Base-by-base conservation (phyloP, 2,113 vertebrate genomes). In the Megalops atlanticus region DNA sequence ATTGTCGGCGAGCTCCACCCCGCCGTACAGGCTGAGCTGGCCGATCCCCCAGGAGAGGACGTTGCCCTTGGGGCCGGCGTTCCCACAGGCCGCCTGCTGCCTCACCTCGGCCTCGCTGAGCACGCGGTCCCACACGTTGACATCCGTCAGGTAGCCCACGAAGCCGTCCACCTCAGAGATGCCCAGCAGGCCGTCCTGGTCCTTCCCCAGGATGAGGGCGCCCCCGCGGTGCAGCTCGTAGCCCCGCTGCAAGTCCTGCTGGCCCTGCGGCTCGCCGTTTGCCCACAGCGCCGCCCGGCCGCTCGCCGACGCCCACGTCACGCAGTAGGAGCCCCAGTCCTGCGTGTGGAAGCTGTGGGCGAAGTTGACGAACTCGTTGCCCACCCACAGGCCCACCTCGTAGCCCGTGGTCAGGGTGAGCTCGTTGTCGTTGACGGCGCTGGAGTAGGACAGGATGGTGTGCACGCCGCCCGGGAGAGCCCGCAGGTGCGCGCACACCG, bases 81-180 rank as follows among this genome's bases (percentile, higher is more conserved):
- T 43, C 14, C 83, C 88, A 86, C 95, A 96, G 3, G 82, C 86
- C 64, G 92, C 93, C 49, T 94, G 92, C 10, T 91, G 84, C 10
- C 87, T 84, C 0, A 96, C 88, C 8, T 95, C 92, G 0, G 79
- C 54, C 0, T 87, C 76, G 11, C 84, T 81, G 1, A 95, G 89
- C 0, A 92, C 90, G 0, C 89, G 91, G 89, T 95, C 93, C 95
- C 96, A 96, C 64, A 95, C 74, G 52, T 93, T 92, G 79, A 96
- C 80, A 0, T 90, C 90, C 0, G 90, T 92, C 92, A 96, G 85
- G 83, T 93, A 86, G 0, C 95, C 95, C 0, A 86, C 85, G 36
- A 96, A 95, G 0, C 90, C 87, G 0, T 94, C 90, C 0, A 82
- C 84, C 24, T 94, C 92, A 5, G 91, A 92, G 0, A 95, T 89